Conservation (phyloP, 2,888 invertebrate genomes). For the Opisthograptis luteolata region DNA sequence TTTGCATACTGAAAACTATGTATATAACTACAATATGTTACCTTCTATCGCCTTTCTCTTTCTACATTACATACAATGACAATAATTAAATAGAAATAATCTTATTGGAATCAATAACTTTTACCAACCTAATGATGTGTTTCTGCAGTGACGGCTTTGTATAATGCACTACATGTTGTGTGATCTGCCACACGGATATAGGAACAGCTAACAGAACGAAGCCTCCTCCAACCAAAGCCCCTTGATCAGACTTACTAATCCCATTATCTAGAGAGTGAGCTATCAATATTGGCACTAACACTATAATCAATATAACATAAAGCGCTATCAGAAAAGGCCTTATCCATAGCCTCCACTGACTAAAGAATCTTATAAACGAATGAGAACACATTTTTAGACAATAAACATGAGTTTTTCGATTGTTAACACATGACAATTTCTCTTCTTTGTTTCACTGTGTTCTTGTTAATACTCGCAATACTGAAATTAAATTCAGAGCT, state of each 20-base stretch:
- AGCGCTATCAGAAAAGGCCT: slow-evolving; percentile 91
- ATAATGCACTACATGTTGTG: slow-evolving; percentile 96
- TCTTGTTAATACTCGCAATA: neutral
- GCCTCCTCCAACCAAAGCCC: slow-evolving; percentile 93
- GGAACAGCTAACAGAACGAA: slow-evolving; percentile 96
- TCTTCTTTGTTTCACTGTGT: neutral
- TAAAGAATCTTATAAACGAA: slow-evolving; percentile 65
- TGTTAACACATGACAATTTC: slow-evolving; percentile 43
- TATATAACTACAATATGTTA: slow-evolving; percentile 2
- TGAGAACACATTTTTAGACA: slow-evolving; percentile 68
- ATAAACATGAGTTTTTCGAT: slow-evolving; percentile 28
- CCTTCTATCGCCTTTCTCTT: neutral
- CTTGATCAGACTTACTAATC: slow-evolving; percentile 91
- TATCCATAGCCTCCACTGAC: slow-evolving; percentile 94
- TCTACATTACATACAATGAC: neutral
- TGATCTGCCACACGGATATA: slow-evolving; percentile 97
- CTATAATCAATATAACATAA: slow-evolving; percentile 91
- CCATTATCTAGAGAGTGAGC: slow-evolving; percentile 92
- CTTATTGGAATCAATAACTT: neutral
- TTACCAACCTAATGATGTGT: slow-evolving; percentile 92
- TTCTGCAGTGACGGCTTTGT: slow-evolving; percentile 96
- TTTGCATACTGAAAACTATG: no score
- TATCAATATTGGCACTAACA: slow-evolving; percentile 93
- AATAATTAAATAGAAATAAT: neutral
- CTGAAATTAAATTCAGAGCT: neutral